Evolutionary conservation across 2,113 vertebrate genomes (phyloP).

Genomic region (Tychaedon coryphoeus): DNA sequence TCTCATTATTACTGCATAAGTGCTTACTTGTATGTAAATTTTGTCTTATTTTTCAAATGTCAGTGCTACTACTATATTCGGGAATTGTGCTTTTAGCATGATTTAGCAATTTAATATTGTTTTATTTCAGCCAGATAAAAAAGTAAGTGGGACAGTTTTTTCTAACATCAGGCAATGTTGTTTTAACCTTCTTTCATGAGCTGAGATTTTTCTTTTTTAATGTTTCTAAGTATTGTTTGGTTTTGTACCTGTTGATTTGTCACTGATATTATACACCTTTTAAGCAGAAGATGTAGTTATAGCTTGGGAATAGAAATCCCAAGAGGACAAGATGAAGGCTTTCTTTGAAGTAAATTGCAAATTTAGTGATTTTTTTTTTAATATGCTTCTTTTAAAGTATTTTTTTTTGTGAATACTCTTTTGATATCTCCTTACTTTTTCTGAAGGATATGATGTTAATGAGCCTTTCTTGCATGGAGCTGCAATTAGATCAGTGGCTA

Average conservation of each 20-base stretch:
- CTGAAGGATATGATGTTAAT: constrained; percentile 92
- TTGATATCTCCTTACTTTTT: not conserved
- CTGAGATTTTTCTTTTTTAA: not conserved
- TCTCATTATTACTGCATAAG: not conserved
- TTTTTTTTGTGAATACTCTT: not conserved
- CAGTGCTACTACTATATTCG: not conserved
- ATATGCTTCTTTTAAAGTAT: not conserved
- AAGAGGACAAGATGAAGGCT: not conserved
- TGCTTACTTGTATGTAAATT: not conserved
- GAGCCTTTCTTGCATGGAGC: constrained; percentile 94
- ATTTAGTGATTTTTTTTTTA: not conserved
- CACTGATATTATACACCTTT: not conserved
- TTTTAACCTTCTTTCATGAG: not conserved
- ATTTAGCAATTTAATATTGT: not conserved
- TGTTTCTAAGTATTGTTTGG: not conserved
- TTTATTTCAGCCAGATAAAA: not conserved
- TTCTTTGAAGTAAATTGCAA: constrained; percentile 1
- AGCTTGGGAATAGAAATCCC: not conserved
- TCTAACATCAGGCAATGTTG: not conserved
- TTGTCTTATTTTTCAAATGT: not conserved
- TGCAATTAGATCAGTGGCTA: constrained; percentile 92
- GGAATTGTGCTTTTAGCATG: not conserved
- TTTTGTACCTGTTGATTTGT: not conserved
- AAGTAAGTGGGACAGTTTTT: not conserved
- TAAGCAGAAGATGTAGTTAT: not conserved